Percentiles rank a stretch among this genome's conserved stretches.
phyloP scores from a whole-genome alignment of 2,888 invertebrate species.

The Philhelius pedissequus region DNA sequence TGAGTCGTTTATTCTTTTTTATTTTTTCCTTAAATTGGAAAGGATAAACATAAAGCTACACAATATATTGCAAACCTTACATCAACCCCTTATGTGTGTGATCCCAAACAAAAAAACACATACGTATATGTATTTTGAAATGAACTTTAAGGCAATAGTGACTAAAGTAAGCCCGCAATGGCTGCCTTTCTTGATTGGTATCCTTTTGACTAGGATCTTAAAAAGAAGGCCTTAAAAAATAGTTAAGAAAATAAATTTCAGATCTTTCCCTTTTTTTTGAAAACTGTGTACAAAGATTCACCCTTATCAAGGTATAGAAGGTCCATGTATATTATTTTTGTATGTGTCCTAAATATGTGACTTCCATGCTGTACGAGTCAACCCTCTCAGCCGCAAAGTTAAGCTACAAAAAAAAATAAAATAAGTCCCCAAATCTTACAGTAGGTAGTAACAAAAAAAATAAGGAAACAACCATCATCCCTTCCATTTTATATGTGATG shows the following conservation, averaged over 20 bases:
- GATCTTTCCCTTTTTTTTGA: slow-evolving; percentile 28
- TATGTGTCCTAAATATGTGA: slow-evolving; percentile 44
- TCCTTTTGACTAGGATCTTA: slow-evolving; percentile 26
- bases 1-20: neutral
- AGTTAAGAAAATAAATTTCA: slow-evolving; percentile 60
- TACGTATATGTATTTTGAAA: slow-evolving; percentile 17
- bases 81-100: slow-evolving; percentile 60
- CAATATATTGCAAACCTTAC: slow-evolving; percentile 63
- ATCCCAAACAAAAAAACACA: slow-evolving; percentile 17
- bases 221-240: slow-evolving; percentile 46
- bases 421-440: slow-evolving; percentile 20
- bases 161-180: neutral
- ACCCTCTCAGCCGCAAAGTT: slow-evolving; percentile 67
- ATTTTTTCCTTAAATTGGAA: slow-evolving; percentile 17
- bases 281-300: slow-evolving; percentile 42
- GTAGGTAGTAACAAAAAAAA: neutral
- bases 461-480: slow-evolving; percentile 55
- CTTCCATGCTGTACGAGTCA: slow-evolving; percentile 52
- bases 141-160: slow-evolving; percentile 54
- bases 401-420: slow-evolving; percentile 23
- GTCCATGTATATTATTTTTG: neutral
- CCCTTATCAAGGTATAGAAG: slow-evolving; percentile 59
- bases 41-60: slow-evolving; percentile 47
- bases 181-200: neutral
- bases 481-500: slow-evolving; percentile 51